Evolutionary conservation across 2,797 vertebrate genomes (phyloP).

Genomic region (Agapornis canus): DNA sequence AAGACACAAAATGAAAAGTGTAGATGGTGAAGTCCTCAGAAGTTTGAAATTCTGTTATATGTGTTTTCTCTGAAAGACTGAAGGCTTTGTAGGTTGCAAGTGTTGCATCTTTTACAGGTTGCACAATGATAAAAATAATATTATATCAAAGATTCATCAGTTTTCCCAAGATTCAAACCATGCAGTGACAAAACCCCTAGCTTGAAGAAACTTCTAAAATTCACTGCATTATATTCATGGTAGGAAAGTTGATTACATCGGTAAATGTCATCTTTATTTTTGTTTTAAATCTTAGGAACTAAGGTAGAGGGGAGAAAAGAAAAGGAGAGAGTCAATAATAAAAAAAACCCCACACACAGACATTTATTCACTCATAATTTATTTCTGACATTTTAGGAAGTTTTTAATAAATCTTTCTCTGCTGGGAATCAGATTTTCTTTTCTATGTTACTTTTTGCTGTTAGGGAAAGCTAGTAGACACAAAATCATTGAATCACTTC

Average conservation of each 20-base stretch:
- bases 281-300: neutral
- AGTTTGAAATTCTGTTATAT: neutral
- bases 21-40: neutral
- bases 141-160: neutral
- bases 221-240: neutral
- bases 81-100: neutral
- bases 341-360: fast-evolving
- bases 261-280: constrained; percentile 26
- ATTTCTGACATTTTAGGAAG: neutral
- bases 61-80: neutral
- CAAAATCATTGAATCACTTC: too few relatives aligned
- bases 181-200: neutral
- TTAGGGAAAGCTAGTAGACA: neutral
- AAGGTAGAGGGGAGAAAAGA: neutral
- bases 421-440: neutral
- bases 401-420: neutral
- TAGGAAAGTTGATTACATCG: constrained; percentile 7
- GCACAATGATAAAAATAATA: neutral
- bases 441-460: neutral
- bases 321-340: neutral
- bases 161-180: neutral
- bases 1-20: neutral
- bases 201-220: neutral
- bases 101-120: neutral
- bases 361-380: neutral